These are phyloP conservation scores for Zaprionus inermis DNA, from an alignment of 1,140 invertebrate species.

Conservation along the genomic window DNA sequence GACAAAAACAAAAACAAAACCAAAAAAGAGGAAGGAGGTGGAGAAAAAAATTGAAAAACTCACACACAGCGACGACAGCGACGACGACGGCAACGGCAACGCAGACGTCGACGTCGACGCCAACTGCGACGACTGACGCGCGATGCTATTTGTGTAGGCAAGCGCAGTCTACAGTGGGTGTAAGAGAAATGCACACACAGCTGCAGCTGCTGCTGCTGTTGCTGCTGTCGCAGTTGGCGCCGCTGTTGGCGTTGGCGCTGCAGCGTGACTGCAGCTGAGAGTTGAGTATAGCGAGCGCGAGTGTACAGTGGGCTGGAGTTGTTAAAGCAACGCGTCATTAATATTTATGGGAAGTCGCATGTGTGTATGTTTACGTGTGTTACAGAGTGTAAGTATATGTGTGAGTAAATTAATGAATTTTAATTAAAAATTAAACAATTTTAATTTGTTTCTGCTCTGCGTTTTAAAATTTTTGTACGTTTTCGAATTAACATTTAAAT, in stretches of 20 bases:
- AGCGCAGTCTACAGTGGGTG: constrained; percentile 62
- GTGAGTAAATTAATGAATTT: too few species aligned
- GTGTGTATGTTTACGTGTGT: too few species aligned
- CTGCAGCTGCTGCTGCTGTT: constrained; percentile 47
- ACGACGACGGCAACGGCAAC: neutral
- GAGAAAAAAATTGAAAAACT: constrained; percentile 14
- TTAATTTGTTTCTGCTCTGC: too few species aligned
- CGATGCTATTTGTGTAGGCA: constrained; percentile 70
- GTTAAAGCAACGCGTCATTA: neutral
- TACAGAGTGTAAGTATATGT: too few species aligned
- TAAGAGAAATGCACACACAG: constrained; percentile 73
- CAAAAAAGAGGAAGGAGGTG: constrained; percentile 3
- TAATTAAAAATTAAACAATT: too few species aligned
- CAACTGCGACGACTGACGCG: constrained; percentile 4
- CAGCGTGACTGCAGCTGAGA: constrained; percentile 6
- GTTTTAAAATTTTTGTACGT: neutral
- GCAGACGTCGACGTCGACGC: constrained; percentile 3
- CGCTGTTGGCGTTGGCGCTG: constrained; percentile 30
- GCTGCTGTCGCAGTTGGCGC: constrained; percentile 22
- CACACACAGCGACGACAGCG: constrained; percentile 4
- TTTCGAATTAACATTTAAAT: too few species aligned
- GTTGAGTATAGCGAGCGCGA: neutral
- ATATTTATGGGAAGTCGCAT: neutral
- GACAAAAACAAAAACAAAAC: constrained; percentile 55
- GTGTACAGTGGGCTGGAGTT: neutral